Base-by-base conservation (phyloP, 2,888 invertebrate species). In the Andrena haemorrhoa region DNA sequence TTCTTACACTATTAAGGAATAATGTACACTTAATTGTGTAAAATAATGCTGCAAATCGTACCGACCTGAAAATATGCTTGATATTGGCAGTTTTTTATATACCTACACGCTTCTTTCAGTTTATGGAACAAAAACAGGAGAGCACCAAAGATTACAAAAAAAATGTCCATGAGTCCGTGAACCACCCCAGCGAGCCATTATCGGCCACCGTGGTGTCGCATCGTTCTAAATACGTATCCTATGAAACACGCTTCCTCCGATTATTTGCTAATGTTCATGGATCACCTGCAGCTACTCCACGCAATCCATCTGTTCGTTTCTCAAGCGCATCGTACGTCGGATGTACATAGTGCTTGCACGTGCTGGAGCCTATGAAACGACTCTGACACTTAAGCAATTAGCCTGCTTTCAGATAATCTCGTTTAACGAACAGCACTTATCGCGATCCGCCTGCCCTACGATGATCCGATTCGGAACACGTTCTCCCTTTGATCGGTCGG, bases 241-340 rank as follows among this genome's bases (percentile, higher is more conserved):
- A 10, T 12, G 35, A 51, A 31, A 51, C 12, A 31, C 4, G 63
- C 12, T 16, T 23, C 29, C n/a, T 41, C 12, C 26, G 49, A n/a
- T 63, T 56, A 73, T 70, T 60, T 35, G 61, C 81, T 87, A 90
- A 91, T 87, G 89, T 91, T 90, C 91, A 90, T 85, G 90, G 86
- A 91, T 91, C 88, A 88, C 80, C 78, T 81, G 79, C 89, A 89
- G 90, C 90, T 89, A 89, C 88, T 83, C 87, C 85, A 76, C 78
- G 83, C 85, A 84, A 91, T 91, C 89, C 90, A 90, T 87, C 89
- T 85, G 79, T 47, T 75, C 66, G 58, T n/a, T 49, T 84, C 75
- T 73, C 84, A 41, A 41, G 31, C 65, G 65, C 70, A 63, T 56
- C 69, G 60, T 51, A 35, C n/a, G 47, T n/a, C 29, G 20, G 29